Conservation (phyloP, 2,113 vertebrate species). For the Cephalophus harveyi region DNA sequence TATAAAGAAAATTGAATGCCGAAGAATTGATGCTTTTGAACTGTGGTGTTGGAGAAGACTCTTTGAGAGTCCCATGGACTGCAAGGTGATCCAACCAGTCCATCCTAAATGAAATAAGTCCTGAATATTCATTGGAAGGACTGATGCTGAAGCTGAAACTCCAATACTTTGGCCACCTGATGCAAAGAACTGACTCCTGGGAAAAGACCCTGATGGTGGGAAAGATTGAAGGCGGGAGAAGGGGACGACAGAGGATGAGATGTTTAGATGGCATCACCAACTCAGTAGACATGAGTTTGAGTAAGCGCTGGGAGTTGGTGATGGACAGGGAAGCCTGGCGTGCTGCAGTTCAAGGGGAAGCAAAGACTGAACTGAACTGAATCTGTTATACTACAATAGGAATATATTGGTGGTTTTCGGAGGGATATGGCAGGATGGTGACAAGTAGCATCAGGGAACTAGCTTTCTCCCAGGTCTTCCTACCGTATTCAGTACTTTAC, state of each 20-base stretch:
- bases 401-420: background rate
- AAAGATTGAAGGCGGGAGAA: background rate
- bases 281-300: background rate
- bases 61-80: background rate
- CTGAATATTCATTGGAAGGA: background rate
- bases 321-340: background rate
- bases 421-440: background rate
- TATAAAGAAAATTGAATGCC: background rate
- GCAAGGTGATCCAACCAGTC: background rate
- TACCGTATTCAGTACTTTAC: background rate
- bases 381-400: background rate
- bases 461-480: background rate
- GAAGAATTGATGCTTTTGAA: background rate
- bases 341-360: background rate
- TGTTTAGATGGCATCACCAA: background rate
- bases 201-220: background rate
- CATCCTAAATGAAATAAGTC: background rate
- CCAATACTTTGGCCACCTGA: background rate
- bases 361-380: background rate
- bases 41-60: background rate
- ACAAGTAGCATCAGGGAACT: background rate
- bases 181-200: background rate
- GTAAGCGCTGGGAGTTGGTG: background rate
- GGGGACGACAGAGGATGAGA: background rate
- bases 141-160: background rate